phyloP scores from a whole-genome alignment of 2,888 invertebrate species.

The Auanema sp. region DNA sequence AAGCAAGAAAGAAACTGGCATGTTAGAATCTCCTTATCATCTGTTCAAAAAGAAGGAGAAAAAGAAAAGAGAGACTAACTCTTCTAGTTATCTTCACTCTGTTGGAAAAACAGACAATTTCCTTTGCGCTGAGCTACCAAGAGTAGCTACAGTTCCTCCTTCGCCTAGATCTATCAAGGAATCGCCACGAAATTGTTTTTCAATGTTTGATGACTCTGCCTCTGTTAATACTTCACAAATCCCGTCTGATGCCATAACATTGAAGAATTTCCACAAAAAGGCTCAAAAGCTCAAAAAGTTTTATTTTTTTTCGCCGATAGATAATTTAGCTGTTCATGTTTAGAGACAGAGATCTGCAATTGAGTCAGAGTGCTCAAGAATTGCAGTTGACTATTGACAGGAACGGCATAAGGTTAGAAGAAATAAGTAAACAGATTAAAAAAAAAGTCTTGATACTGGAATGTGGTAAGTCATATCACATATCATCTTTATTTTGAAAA shows the following conservation, averaged over 20 bases:
- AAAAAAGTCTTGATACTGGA: slow-evolving; percentile 17
- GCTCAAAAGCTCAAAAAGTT: slow-evolving; percentile 22
- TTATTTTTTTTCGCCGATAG: not conserved
- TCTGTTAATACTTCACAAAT: slow-evolving; percentile 12
- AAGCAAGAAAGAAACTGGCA: slow-evolving; percentile 19
- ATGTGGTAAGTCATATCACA: not conserved
- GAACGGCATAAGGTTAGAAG: slow-evolving; percentile 31
- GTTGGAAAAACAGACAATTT: no score
- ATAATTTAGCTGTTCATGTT: not conserved
- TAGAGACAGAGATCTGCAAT: slow-evolving; percentile 20
- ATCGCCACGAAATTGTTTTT: not conserved
- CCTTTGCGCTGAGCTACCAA: no score
- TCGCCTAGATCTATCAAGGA: slow-evolving; percentile 12
- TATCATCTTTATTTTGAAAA: not conserved
- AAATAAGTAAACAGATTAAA: slow-evolving; percentile 21
- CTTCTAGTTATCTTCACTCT: no score
- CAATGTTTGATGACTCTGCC: not conserved
- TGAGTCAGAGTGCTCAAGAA: slow-evolving; percentile 21
- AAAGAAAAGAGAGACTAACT: slow-evolving; percentile 1
- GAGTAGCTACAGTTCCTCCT: slow-evolving; percentile 21
- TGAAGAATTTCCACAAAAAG: slow-evolving; percentile 17
- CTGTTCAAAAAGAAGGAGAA: not conserved
- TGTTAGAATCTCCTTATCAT: slow-evolving; percentile 10
- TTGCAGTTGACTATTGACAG: slow-evolving; percentile 33
- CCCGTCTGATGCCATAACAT: slow-evolving; percentile 6